Evolutionary conservation across 2,113 vertebrate genomes (phyloP).

Genomic region (Dissostichus mawsoni): DNA sequence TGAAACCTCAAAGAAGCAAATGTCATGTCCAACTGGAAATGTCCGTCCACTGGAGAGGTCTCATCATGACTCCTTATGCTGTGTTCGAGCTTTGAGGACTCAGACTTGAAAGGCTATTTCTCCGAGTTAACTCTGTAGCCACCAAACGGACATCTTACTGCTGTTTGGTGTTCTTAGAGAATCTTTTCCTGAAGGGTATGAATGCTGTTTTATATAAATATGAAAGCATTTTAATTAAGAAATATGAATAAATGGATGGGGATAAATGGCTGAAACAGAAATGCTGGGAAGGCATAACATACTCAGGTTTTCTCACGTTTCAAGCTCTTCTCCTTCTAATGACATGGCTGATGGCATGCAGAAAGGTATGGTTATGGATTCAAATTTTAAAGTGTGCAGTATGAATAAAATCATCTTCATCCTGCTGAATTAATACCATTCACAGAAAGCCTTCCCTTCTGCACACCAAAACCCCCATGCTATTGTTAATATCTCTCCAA

Average conservation of each 20-base stretch:
- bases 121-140: constrained; percentile 9
- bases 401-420: not conserved
- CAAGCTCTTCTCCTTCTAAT: not conserved
- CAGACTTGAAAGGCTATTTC: constrained; percentile 24
- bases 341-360: constrained; percentile 14
- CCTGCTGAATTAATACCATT: not conserved
- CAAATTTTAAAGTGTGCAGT: not conserved
- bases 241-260: constrained; percentile 19
- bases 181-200: not conserved
- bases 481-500: not conserved
- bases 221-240: constrained; percentile 3
- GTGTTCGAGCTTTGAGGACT: constrained; percentile 38
- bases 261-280: constrained; percentile 4
- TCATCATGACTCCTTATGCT: constrained; percentile 57
- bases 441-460: not conserved
- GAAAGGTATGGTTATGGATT: constrained; percentile 13
- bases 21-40: constrained; percentile 70
- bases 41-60: constrained; percentile 63
- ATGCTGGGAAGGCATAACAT: constrained; percentile 10
- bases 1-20: constrained; percentile 69
- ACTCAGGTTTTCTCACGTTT: constrained; percentile 17
- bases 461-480: not conserved
- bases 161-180: constrained; percentile 9
- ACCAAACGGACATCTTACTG: not conserved
- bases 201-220: constrained; percentile 3